Conservation (phyloP, 2,797 vertebrate genomes). For the Pangasius krempfi region DNA sequence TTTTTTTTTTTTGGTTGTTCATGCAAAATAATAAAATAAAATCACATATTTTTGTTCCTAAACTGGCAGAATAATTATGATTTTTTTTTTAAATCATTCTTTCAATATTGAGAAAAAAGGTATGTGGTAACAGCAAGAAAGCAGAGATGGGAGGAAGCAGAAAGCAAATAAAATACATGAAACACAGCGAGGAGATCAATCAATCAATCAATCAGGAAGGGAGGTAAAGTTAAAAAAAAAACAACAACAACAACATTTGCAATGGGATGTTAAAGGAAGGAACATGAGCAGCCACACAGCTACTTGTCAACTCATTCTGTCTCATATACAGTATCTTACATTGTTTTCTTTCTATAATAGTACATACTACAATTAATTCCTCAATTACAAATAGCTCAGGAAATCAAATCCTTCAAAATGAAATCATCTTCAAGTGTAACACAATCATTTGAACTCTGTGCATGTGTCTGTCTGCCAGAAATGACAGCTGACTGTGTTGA, state of each 20-base stretch:
- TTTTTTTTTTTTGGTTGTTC: neutral
- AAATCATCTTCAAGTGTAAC: neutral
- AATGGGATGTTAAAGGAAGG: constrained; percentile 15
- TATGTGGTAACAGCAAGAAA: neutral
- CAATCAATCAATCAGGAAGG: constrained; percentile 6
- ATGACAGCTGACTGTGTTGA: neutral
- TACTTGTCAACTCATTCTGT: neutral
- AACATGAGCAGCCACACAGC: neutral
- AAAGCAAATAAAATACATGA: constrained; percentile 13
- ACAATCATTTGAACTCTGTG: neutral
- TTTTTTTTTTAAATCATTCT: neutral
- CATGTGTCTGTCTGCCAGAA: neutral
- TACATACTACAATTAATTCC: neutral
- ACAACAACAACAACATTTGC: constrained; percentile 14
- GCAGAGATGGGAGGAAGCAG: neutral
- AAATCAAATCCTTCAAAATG: neutral
- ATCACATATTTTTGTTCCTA: neutral
- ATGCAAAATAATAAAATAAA: neutral
- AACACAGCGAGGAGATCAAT: neutral
- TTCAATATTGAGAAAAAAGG: neutral
- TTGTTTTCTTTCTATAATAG: neutral
- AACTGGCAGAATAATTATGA: neutral
- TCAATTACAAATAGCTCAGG: neutral
- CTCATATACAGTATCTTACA: neutral
- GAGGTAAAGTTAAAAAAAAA: neutral